phyloP scores from a whole-genome alignment of 35 echinoderm and acorn worm species.

The Lytechinus variegatus region DNA sequence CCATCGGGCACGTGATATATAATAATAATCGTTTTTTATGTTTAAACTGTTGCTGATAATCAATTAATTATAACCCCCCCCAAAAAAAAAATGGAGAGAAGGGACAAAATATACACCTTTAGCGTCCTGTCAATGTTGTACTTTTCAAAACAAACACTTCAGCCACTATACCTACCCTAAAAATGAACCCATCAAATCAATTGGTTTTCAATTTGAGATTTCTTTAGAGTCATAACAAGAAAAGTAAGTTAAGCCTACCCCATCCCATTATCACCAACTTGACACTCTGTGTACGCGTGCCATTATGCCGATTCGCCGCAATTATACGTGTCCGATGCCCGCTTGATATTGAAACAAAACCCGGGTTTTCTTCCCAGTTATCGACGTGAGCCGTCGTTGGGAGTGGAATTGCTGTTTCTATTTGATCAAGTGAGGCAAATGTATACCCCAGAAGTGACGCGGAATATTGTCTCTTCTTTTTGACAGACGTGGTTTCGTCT shows the following conservation, averaged over 20 bases:
- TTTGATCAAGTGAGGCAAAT: slow-evolving; percentile 8
- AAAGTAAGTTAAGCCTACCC: not conserved
- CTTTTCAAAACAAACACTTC: not conserved
- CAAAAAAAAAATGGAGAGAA: too few species aligned
- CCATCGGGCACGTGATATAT: too few species aligned
- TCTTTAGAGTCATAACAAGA: not conserved
- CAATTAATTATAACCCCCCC: too few species aligned
- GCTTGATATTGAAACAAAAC: not conserved
- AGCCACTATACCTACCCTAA: not conserved
- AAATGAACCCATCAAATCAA: not conserved
- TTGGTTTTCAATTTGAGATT: not conserved
- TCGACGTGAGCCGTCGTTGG: not conserved
- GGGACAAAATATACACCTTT: not conserved
- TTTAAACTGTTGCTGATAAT: too few species aligned
- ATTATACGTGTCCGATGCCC: not conserved
- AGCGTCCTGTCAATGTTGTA: not conserved
- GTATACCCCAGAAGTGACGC: not conserved
- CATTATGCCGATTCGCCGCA: not conserved
- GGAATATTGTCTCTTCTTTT: not conserved
- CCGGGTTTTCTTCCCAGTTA: not conserved
- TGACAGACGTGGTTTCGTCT: not conserved
- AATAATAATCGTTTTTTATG: too few species aligned
- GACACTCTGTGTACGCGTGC: not conserved
- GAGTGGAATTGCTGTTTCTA: not conserved
- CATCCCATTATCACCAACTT: not conserved